Base-by-base conservation (phyloP, 2,113 vertebrate genomes). In the Protobothrops mucrosquamatus region DNA sequence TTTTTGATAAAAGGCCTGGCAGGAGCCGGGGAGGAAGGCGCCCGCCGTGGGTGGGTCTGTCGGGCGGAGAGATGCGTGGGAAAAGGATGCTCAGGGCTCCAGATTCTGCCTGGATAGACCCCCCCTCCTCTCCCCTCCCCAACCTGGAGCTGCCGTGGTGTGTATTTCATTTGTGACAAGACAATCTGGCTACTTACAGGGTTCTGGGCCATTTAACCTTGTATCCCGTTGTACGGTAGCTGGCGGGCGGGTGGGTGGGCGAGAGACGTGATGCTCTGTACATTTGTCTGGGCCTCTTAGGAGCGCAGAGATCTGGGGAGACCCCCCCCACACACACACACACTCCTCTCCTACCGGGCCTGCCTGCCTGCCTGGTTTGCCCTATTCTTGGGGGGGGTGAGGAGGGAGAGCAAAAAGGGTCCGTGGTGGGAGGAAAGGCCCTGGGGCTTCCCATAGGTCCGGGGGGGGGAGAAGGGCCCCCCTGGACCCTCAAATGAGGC, bases 11-110 rank as follows among this genome's bases (percentile, higher is more conserved):
- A 1, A 11, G 0, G 0, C 23, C 48, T 7, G n/a, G 0, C 39
- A 2, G 23, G 59, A 2, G 56, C 46, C 23, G 10, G 6, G 26
- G 39, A 46, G 0, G 14, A 51, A 64, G 0, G n/a, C 2, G 1
- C 74, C 61, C 24, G 1, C 26, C 9, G 11, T 14, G 1, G 64
- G 29, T 34, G 1, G 64, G 29, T 34, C 64, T 34, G 29, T n/a
- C 0, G 1, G 4, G 4, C 1, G 69, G 20, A 3, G 43, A 2
- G 0, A 85, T 18, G 18, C 3, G 0, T 0, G 0, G n/a, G 85
- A 0, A 3, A 1, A 18, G 0, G 0, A n/a, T 34, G 1, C 1
- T 2, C 0, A 3, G 55, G 81, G 86, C n/a, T 0, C 46, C 0
- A 39, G 87, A 23, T 26, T 15, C 61, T 87, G 39, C 0, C 64